A percentile compares a stretch with the other conserved stretches of the same genome.
These are phyloP conservation scores for Urosaurus nigricauda DNA, from an alignment of 2,797 vertebrate species.

Conservation along the genomic window DNA sequence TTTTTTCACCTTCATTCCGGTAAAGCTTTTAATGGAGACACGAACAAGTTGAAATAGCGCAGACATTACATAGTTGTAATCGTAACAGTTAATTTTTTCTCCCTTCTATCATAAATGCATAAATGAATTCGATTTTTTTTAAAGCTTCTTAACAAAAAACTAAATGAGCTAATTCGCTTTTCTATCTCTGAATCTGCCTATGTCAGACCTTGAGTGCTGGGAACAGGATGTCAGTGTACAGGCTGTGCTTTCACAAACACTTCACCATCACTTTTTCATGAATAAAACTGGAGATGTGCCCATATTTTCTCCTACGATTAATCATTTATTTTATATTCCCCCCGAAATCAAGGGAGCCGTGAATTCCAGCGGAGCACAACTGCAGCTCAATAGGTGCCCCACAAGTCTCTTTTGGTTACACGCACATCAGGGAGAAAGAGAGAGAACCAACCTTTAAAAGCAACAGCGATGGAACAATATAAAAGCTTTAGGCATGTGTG, in stretches of 20 bases:
- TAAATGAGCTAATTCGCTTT: no score
- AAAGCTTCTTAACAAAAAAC: no score
- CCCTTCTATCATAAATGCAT: no score
- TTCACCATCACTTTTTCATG: background rate
- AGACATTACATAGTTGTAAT: no score
- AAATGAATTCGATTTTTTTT: no score
- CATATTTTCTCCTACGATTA: background rate
- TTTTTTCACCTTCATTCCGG: no score
- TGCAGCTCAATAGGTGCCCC: background rate
- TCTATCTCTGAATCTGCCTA: background rate
- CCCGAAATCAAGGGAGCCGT: background rate
- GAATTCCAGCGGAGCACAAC: background rate
- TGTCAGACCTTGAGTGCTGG: background rate
- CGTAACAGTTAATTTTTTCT: no score
- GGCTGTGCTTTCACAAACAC: background rate
- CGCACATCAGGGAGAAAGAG: background rate
- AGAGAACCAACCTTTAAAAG: conserved; percentile 25
- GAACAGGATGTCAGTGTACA: background rate
- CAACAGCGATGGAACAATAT: conserved; percentile 9
- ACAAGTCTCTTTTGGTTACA: background rate
- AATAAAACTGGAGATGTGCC: background rate
- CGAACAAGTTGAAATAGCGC: no score
- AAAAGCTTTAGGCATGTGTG: conserved; percentile 29
- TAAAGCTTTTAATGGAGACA: no score
- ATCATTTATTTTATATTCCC: background rate